These are phyloP conservation scores for Dynastes tityus DNA, from an alignment of 2,888 invertebrate species.

Conservation along the genomic window DNA sequence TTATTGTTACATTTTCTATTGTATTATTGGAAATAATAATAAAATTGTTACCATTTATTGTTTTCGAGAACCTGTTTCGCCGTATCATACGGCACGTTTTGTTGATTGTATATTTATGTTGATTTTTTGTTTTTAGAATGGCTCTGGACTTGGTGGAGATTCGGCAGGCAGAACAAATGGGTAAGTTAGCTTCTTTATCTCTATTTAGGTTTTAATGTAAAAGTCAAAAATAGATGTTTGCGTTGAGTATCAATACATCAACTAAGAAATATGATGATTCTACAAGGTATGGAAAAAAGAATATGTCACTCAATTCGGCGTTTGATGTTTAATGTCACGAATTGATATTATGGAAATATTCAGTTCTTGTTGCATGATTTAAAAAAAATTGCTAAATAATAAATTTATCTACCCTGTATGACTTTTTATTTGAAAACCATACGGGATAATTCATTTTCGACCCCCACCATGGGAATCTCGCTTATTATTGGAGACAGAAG, in stretches of 20 bases:
- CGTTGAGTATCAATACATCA: not conserved
- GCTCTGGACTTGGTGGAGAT: constrained; percentile 85
- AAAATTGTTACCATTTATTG: constrained; percentile 52
- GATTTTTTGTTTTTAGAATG: constrained; percentile 86
- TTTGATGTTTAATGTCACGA: too few species aligned
- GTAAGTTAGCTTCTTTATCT: constrained; percentile 73
- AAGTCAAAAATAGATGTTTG: not conserved
- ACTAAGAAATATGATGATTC: too few species aligned
- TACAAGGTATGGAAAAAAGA: too few species aligned
- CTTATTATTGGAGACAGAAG: too few species aligned
- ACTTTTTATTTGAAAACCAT: too few species aligned
- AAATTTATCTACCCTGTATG: too few species aligned
- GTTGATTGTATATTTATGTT: constrained; percentile 73
- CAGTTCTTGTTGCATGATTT: too few species aligned
- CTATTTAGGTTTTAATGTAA: not conserved
- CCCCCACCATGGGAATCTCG: too few species aligned
- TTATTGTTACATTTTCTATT: constrained; percentile 46
- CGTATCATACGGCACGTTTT: constrained; percentile 67
- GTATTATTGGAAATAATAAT: constrained; percentile 49
- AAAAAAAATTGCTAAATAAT: too few species aligned
- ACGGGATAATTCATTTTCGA: too few species aligned
- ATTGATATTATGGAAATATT: too few species aligned
- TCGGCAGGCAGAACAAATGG: constrained; percentile 87
- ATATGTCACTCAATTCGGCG: too few species aligned
- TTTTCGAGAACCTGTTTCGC: constrained; percentile 52